Percentiles rank a stretch among this genome's conserved stretches.
Conservation (phyloP, 2,888 invertebrate genomes). For the Drosophila tanythrix region DNA sequence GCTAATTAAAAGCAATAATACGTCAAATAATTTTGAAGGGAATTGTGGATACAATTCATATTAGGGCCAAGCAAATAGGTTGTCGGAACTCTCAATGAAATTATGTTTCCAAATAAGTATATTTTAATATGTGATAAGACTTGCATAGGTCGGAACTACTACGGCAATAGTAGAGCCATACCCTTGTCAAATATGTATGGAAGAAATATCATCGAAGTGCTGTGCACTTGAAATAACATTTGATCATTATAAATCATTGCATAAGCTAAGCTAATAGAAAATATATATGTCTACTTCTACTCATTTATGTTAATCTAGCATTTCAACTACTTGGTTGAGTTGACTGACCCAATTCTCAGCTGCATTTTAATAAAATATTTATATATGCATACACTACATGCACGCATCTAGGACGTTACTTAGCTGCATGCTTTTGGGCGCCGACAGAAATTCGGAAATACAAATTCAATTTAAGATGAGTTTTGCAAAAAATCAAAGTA, state of each 20-base stretch:
- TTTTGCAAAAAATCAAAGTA: background rate
- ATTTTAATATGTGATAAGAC: background rate
- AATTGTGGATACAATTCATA: background rate
- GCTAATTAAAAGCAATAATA: background rate
- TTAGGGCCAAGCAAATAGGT: background rate
- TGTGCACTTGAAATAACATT: constrained; percentile 27
- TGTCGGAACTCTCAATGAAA: background rate
- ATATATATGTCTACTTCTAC: background rate
- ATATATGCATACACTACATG: background rate
- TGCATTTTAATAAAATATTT: constrained; percentile 43
- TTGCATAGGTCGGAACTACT: background rate
- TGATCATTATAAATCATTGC: constrained; percentile 4
- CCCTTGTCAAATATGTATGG: background rate
- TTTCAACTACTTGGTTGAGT: constrained; percentile 24
- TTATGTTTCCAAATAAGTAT: background rate
- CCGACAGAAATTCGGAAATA: background rate
- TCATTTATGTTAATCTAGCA: background rate
- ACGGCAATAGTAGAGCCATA: background rate
- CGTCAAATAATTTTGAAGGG: background rate
- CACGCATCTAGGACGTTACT: background rate
- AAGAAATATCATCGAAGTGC: background rate
- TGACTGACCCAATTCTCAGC: constrained; percentile 63
- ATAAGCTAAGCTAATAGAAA: background rate
- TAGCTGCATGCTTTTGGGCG: background rate
- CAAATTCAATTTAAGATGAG: background rate